A percentile compares a stretch with the other conserved stretches of the same genome.
phyloP scores from a whole-genome alignment of 1,140 invertebrate genomes.

The Papilio polytes region DNA sequence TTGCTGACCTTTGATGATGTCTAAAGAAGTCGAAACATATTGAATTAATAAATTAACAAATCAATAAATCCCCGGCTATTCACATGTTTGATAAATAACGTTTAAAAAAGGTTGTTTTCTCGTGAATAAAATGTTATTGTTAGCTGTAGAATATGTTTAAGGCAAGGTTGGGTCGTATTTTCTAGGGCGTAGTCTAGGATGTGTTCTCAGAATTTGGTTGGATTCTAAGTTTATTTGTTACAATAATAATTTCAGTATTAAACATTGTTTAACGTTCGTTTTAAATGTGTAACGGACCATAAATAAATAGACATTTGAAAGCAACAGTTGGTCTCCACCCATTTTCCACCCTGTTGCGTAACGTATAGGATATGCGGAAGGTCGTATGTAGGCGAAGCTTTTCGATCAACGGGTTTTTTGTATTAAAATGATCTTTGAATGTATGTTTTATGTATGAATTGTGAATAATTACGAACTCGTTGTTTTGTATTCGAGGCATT shows the following conservation, averaged over 20 bases:
- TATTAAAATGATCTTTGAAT: not conserved
- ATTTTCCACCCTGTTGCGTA: not conserved
- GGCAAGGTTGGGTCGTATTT: too few species aligned
- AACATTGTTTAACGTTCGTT: not conserved
- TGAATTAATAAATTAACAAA: slow-evolving; percentile 13
- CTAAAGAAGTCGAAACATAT: slow-evolving; percentile 8
- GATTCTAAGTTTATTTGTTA: too few species aligned
- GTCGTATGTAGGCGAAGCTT: slow-evolving; percentile 13
- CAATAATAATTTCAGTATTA: not conserved
- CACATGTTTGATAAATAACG: not conserved
- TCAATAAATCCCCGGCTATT: not conserved
- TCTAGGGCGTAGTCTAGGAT: too few species aligned
- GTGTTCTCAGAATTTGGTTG: too few species aligned
- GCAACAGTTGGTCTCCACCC: slow-evolving; percentile 18
- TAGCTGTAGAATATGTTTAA: too few species aligned
- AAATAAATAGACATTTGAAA: slow-evolving; percentile 9
- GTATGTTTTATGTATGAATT: not conserved
- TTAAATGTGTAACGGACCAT: not conserved
- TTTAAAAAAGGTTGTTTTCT: too few species aligned
- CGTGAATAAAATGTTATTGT: not conserved
- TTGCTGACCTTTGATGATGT: not conserved
- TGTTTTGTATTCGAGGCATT: not conserved
- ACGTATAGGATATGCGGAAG: slow-evolving; percentile 5
- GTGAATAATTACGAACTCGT: not conserved
- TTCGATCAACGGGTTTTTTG: not conserved